Evolutionary conservation across 2,888 invertebrate species (phyloP).

Genomic region (Agrilus cyanescens): DNA sequence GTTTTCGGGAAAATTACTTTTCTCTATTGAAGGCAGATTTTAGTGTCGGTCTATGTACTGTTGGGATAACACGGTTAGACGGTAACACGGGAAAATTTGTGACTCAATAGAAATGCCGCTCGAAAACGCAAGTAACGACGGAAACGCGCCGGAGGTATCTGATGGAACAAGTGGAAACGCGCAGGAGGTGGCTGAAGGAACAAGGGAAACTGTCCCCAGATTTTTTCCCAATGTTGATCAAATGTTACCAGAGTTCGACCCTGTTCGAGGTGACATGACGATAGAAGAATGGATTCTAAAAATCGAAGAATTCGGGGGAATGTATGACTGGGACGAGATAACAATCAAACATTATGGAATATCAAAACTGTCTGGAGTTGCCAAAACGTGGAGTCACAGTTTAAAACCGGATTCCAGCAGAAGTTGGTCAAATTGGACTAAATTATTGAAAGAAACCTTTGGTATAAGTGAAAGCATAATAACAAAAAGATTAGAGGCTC

Average conservation of each 20-base stretch:
- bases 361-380: slow-evolving; percentile 14
- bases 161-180: too few species aligned
- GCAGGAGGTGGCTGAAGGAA: too few species aligned
- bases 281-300: slow-evolving; percentile 11
- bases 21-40: too few species aligned
- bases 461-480: background rate
- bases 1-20: too few species aligned
- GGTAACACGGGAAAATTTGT: too few species aligned
- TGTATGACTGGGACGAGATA: slow-evolving; percentile 15
- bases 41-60: too few species aligned
- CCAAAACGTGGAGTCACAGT: slow-evolving; percentile 15
- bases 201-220: background rate
- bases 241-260: slow-evolving; percentile 6
- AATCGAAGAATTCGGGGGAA: slow-evolving; percentile 9
- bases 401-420: slow-evolving; percentile 1
- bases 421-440: slow-evolving; percentile 8
- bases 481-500: slow-evolving; percentile 9
- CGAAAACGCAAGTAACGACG: too few species aligned
- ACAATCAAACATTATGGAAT: slow-evolving; percentile 12
- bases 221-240: slow-evolving; percentile 3
- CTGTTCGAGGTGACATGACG: slow-evolving; percentile 7
- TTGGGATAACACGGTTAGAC: too few species aligned
- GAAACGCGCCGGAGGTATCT: too few species aligned
- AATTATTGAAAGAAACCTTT: background rate
- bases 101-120: too few species aligned